Evolutionary conservation across 2,888 invertebrate species (phyloP), one percentile per base, ranked within the genome.

Genomic region (Chloroclysta siterata): DNA sequence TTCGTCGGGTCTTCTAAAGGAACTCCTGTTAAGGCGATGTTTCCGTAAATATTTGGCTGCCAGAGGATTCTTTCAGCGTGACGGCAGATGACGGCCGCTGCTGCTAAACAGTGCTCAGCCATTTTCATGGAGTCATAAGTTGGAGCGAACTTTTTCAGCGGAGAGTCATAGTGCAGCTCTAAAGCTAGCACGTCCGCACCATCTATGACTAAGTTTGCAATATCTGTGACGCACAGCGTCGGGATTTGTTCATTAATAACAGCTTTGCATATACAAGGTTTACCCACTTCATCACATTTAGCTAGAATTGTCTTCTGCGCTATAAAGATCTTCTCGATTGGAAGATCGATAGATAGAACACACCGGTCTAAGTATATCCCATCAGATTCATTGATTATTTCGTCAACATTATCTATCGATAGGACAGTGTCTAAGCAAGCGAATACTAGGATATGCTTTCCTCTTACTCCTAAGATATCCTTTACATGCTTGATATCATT

Each of bases 151-250:
- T 88, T 92, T 57, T 83, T 86, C 42, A 90, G 70, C 0, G 91
- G 91, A 10, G 90, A 89, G 75, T 90, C 87, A 66, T 89, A 92
- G 70, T 90, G 84, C 29, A 92, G 95, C 80, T 98, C 93, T 94
- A 98, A 95, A 87, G 94, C 94, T 56, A 98, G 95, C 75, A 97
- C 97, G 85, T 98, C 98, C 46, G 96, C 96, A 5, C 98, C 98
- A 86, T 98, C 98, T 22, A 98, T 90, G 47, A 99, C 95, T 11
- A 98, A 95, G 86, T 98, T 98, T 22, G 98, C 98, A n/a, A 98
- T 97, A 83, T 98, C 98, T 17, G 96, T 86, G 94, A 95, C 58
- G 95, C 97, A 71, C 95, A 96, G 68, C 94, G 94, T 75, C 94
- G 97, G 88, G 95, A 97, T 87, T 94, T 96, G 72, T 95, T 95